These are phyloP conservation scores for Mergus octosetaceus DNA, from an alignment of 2,797 vertebrate species.

Conservation along the genomic window DNA sequence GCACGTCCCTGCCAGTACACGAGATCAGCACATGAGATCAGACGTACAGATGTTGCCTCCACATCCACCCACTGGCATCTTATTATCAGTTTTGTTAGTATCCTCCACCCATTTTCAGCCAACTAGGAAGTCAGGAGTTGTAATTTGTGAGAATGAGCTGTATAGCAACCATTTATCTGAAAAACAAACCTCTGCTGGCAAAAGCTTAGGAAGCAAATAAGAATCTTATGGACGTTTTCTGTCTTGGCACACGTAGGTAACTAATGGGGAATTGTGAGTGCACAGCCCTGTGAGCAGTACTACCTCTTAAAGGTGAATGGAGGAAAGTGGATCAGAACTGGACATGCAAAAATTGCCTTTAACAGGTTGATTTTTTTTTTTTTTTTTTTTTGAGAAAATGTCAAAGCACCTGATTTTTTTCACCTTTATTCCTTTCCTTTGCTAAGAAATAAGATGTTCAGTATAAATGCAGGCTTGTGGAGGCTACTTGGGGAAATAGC, in stretches of 20 bases:
- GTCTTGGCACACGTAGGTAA: constrained; percentile 3
- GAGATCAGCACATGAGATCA: constrained; percentile 74
- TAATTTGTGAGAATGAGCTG: constrained; percentile 65
- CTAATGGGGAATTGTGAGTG: not conserved
- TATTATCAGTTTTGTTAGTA: constrained; percentile 55
- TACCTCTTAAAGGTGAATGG: not conserved
- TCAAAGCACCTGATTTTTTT: not conserved
- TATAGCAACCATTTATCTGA: constrained; percentile 68
- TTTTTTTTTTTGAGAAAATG: not conserved
- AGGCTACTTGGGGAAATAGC: not conserved
- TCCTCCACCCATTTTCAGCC: constrained; percentile 61
- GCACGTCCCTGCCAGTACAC: constrained; percentile 60
- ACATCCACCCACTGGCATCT: constrained; percentile 70
- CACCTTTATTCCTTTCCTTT: not conserved
- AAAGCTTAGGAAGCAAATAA: not conserved
- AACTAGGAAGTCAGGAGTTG: constrained; percentile 51
- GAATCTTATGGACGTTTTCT: not conserved
- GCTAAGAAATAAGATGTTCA: not conserved
- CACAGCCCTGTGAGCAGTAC: not conserved
- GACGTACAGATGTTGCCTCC: constrained; percentile 69
- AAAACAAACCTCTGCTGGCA: constrained; percentile 65
- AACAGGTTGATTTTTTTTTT: fast-evolving
- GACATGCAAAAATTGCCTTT: not conserved
- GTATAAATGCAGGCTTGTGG: not conserved
- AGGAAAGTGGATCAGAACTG: not conserved